Evolutionary conservation across 2,888 invertebrate genomes (phyloP).

Genomic region (Perithous albicinctus): DNA sequence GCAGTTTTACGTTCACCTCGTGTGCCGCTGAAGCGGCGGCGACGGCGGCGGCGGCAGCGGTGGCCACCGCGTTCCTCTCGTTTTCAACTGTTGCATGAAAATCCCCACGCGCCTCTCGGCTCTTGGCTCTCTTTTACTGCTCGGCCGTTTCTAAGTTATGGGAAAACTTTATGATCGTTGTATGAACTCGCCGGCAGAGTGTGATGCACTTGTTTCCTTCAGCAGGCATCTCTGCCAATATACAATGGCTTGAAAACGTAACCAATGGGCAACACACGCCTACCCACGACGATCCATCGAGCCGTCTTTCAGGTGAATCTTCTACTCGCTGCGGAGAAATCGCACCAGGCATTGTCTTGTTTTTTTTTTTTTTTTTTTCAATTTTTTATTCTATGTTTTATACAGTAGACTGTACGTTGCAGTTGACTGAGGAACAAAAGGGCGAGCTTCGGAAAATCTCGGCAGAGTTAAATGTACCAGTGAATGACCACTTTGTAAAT

Average conservation of each 20-base stretch:
- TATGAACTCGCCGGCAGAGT: neutral
- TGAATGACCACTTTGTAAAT: conserved; percentile 1
- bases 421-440: conserved; percentile 6
- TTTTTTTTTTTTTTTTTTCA: too few relatives aligned
- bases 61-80: conserved; percentile 68
- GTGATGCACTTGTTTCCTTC: conserved; percentile 36
- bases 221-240: conserved; percentile 31
- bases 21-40: conserved; percentile 10
- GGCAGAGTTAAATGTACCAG: neutral
- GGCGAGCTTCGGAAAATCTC: neutral
- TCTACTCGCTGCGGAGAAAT: conserved; percentile 16
- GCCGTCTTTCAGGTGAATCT: neutral
- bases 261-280: conserved; percentile 19
- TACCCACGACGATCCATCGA: conserved; percentile 6
- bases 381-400: neutral
- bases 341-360: conserved; percentile 3
- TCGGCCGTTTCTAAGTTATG: conserved; percentile 79
- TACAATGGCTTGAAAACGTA: neutral
- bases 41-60: conserved; percentile 50
- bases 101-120: conserved; percentile 73
- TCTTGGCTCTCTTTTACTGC: conserved; percentile 23
- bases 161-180: conserved; percentile 80
- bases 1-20: conserved; percentile 45
- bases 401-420: neutral
- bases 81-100: conserved; percentile 80